Conservation (phyloP, 2,797 vertebrate genomes). For the Rhyacichthys aspro region DNA sequence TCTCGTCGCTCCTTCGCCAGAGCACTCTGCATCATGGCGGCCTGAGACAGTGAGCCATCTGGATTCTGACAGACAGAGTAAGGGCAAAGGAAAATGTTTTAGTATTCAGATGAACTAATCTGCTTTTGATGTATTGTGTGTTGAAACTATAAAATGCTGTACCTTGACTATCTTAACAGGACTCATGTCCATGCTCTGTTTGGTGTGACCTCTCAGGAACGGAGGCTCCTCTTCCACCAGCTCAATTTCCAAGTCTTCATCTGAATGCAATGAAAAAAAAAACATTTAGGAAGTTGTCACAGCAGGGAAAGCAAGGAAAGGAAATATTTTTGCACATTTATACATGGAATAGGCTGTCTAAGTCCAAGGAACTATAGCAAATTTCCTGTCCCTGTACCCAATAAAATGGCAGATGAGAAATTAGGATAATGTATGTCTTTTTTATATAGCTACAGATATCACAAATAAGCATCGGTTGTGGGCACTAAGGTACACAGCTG, state of each 20-base stretch:
- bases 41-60: conserved; percentile 96
- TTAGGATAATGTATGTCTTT: no score
- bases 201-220: conserved; percentile 95
- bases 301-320: no score
- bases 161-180: conserved; percentile 99
- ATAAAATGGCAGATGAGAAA: no score
- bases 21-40: conserved; percentile 99
- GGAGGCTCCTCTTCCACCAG: conserved; percentile 97
- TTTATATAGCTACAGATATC: no score
- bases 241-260: conserved; percentile 98
- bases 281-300: neutral
- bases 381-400: no score
- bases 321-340: neutral
- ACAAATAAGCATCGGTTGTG: no score
- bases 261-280: conserved; percentile 65
- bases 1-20: conserved; percentile 95
- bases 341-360: neutral
- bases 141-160: conserved; percentile 24
- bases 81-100: no score
- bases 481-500: no score
- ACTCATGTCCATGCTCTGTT: conserved; percentile 99
- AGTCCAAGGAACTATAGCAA: no score
- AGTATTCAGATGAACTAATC: neutral
- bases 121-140: neutral
- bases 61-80: conserved; percentile 84